Conservation (phyloP, 2,888 invertebrate genomes). For the Ochropleura plecta region DNA sequence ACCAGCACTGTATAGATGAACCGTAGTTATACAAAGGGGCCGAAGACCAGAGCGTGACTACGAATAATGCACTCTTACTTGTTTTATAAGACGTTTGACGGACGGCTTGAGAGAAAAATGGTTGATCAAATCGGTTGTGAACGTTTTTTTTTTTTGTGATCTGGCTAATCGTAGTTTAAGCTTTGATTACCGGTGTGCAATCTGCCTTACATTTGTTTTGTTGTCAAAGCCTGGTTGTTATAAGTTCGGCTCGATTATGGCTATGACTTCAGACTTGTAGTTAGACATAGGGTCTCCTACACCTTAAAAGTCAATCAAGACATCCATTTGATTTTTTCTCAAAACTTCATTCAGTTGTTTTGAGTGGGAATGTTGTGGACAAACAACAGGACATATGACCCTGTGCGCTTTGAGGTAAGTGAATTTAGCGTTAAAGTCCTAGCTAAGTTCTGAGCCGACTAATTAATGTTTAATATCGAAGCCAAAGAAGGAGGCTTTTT, state of each 20-base stretch:
- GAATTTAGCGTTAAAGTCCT: background rate
- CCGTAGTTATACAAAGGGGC: slow-evolving; percentile 77
- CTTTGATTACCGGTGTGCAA: background rate
- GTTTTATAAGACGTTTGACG: slow-evolving; percentile 66
- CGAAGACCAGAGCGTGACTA: slow-evolving; percentile 80
- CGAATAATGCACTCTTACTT: slow-evolving; percentile 77
- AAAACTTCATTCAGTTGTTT: background rate
- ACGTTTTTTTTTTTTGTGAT: background rate
- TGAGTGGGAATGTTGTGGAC: background rate
- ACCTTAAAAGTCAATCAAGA: background rate
- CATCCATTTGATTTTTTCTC: background rate
- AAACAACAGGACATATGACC: background rate
- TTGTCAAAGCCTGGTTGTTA: background rate
- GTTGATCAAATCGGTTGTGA: slow-evolving; percentile 10
- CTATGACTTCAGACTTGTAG: background rate
- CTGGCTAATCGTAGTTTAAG: slow-evolving; percentile 29
- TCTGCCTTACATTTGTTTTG: background rate
- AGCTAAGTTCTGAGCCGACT: background rate
- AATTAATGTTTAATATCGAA: background rate
- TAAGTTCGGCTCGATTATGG: background rate
- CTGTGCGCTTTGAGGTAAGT: background rate
- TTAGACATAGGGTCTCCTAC: too few relatives aligned
- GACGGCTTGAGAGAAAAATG: slow-evolving; percentile 25
- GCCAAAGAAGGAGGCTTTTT: background rate
- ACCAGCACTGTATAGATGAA: slow-evolving; percentile 79